Base-by-base conservation (phyloP, 2,888 invertebrate genomes). In the Ectemnius cavifrons region DNA sequence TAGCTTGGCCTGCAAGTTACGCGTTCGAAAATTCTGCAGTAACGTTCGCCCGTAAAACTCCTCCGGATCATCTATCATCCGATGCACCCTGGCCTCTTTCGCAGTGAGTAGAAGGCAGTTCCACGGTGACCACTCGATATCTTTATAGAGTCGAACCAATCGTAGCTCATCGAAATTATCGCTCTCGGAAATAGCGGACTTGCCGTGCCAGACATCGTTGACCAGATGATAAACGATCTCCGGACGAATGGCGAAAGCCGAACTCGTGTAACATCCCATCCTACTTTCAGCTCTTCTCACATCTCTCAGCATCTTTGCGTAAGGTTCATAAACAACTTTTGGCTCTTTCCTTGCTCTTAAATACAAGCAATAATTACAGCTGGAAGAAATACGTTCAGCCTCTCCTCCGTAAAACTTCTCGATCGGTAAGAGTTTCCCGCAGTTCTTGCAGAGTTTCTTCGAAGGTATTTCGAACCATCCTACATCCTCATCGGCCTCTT, bases 111-210 rank as follows among this genome's bases (percentile, higher is more conserved):
- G 92, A 81, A 98, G 93, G 88, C 96, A 97, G 90, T 98, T 98
- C 98, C 98, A 98, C 0, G 98, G 98, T 0, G 97, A 94, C 98
- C 98, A 98, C 82, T 96, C 95, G 77, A 94, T 92, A 52, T 94
- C 92, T 46, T 93, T 93, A 79, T 94, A 92, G 96, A 98, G 98
- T 20, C 98, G 94, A 69, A 95, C 95, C 75, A 98, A 91, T 85
- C 94, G 92, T 73, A 98, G 92, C 82, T 95, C 94, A 63, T 94
- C 94, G 14, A 96, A 91, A 86, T 97, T 95, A 75, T 92, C 93
- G 87, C 94, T 94, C 86, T 97, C 97, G 83, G 96, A 97, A 57
- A 98, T 93, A 0, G 95, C 95, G 0, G 97, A 98, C 91, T 95
- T 96, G 0, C 95, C 94, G 88, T 97, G 96, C 98, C 98, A 98